phyloP scores from a whole-genome alignment of 2,797 vertebrate genomes.

The Typhlichthys subterraneus region DNA sequence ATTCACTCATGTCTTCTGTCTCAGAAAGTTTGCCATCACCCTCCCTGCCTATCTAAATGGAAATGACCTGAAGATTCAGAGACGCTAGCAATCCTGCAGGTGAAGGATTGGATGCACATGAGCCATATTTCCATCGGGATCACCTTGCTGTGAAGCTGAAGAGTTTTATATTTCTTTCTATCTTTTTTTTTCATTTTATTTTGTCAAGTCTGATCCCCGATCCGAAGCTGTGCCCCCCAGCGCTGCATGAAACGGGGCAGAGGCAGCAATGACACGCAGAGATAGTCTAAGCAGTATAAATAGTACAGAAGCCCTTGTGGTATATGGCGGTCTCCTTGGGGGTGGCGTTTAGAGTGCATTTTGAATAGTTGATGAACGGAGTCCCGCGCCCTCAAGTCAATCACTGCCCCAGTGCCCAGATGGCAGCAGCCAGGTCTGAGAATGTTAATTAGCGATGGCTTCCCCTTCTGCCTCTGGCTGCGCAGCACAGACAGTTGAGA shows the following conservation, averaged over 20 bases:
- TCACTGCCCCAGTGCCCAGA: slow-evolving; percentile 56
- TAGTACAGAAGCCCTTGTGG: slow-evolving; percentile 45
- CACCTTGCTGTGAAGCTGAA: slow-evolving; percentile 23
- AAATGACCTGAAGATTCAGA: slow-evolving; percentile 55
- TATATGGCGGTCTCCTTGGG: slow-evolving; percentile 43
- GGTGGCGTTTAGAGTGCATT: slow-evolving; percentile 45
- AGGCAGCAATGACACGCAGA: slow-evolving; percentile 12
- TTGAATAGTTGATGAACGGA: slow-evolving; percentile 52
- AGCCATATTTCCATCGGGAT: slow-evolving; percentile 49
- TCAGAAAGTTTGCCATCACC: slow-evolving; percentile 41
- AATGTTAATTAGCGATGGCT: slow-evolving; percentile 70
- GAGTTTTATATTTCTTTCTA: neutral
- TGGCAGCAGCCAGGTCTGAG: slow-evolving; percentile 55
- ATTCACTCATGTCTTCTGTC: slow-evolving; percentile 41
- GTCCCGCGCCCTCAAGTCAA: slow-evolving; percentile 60
- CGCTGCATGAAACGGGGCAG: slow-evolving; percentile 4
- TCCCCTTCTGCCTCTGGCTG: slow-evolving; percentile 49
- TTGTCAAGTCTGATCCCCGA: slow-evolving; percentile 11
- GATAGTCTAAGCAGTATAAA: slow-evolving; percentile 43
- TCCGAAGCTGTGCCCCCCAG: slow-evolving; percentile 16
- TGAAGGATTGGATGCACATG: slow-evolving; percentile 55
- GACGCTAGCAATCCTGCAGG: slow-evolving; percentile 43
- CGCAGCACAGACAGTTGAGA: slow-evolving; percentile 35
- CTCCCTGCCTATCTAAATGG: slow-evolving; percentile 58
- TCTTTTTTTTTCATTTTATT: slow-evolving; percentile 1